These are phyloP conservation scores for Caenorhabditis inopinata DNA, from an alignment of 1,140 invertebrate species.

Conservation along the genomic window DNA sequence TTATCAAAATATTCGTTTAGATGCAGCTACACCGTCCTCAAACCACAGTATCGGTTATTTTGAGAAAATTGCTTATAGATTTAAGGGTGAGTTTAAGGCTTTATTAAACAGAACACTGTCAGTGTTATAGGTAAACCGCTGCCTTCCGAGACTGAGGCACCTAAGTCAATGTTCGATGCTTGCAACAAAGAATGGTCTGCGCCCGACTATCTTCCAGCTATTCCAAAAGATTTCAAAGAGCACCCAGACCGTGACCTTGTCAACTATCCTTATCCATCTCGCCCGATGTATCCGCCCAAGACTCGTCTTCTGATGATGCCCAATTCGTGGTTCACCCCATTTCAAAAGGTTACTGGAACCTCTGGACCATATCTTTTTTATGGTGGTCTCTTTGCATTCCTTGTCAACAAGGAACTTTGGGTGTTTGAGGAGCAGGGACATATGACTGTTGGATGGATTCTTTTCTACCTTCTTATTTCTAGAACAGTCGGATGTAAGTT, in stretches of 20 bases:
- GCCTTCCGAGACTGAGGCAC: constrained; percentile 54
- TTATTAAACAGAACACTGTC: background rate
- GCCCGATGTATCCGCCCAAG: constrained; percentile 60
- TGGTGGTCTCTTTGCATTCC: constrained; percentile 58
- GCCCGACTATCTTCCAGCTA: constrained; percentile 52
- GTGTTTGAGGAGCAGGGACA: constrained; percentile 64
- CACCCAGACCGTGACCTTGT: constrained; percentile 61
- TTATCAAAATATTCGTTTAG: too few relatives aligned
- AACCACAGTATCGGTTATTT: constrained; percentile 52
- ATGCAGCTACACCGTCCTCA: background rate
- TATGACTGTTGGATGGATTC: constrained; percentile 58
- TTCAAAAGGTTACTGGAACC: constrained; percentile 63
- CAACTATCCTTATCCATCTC: constrained; percentile 62
- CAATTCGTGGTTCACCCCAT: constrained; percentile 62
- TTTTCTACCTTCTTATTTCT: constrained; percentile 54
- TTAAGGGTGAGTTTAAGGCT: constrained; percentile 46
- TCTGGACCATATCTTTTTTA: constrained; percentile 64
- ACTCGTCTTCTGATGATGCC: constrained; percentile 60
- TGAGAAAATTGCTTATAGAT: constrained; percentile 56
- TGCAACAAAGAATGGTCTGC: constrained; percentile 60
- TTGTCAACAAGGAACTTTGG: constrained; percentile 64
- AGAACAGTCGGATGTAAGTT: constrained; percentile 55
- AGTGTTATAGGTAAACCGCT: constrained; percentile 57
- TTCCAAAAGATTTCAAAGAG: constrained; percentile 64
- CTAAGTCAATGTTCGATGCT: constrained; percentile 62